Evolutionary conservation across 2,888 invertebrate genomes (phyloP).

Genomic region (Campoplex capitator): DNA sequence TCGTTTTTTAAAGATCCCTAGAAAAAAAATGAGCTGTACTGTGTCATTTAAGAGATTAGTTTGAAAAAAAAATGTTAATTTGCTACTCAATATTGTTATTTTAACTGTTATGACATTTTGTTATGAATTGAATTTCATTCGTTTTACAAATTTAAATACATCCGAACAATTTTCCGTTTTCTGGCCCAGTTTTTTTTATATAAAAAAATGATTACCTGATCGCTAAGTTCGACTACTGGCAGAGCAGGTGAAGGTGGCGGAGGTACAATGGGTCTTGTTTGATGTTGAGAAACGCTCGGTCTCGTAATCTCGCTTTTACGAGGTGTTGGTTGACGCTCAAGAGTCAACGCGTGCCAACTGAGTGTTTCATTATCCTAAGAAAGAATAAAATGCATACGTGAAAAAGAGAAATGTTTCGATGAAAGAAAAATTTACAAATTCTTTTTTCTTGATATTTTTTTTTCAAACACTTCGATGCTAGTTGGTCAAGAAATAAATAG

Average conservation of each 20-base stretch:
- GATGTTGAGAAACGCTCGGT: conserved; percentile 57
- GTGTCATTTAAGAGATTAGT: not conserved
- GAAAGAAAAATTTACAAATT: not conserved
- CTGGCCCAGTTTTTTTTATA: no score
- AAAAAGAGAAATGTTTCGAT: not conserved
- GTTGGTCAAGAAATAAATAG: no score
- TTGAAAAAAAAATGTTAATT: not conserved
- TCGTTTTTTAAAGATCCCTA: conserved; percentile 67
- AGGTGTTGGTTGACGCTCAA: conserved; percentile 79
- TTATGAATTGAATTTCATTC: not conserved
- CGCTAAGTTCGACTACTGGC: conserved; percentile 65
- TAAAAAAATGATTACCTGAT: conserved; percentile 53
- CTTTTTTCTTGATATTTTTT: not conserved
- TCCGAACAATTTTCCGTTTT: no score
- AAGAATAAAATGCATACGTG: not conserved
- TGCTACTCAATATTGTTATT: not conserved
- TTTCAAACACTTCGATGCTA: no score
- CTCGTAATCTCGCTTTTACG: conserved; percentile 73
- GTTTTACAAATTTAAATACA: not conserved
- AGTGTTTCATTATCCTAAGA: conserved; percentile 81
- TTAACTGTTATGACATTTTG: not conserved
- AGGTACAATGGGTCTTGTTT: conserved; percentile 39
- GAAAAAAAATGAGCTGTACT: not conserved
- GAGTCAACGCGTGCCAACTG: conserved; percentile 81
- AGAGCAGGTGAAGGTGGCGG: conserved; percentile 64